These are phyloP conservation scores for Siniperca obscura DNA, from an alignment of 2,797 vertebrate species.

Conservation along the genomic window DNA sequence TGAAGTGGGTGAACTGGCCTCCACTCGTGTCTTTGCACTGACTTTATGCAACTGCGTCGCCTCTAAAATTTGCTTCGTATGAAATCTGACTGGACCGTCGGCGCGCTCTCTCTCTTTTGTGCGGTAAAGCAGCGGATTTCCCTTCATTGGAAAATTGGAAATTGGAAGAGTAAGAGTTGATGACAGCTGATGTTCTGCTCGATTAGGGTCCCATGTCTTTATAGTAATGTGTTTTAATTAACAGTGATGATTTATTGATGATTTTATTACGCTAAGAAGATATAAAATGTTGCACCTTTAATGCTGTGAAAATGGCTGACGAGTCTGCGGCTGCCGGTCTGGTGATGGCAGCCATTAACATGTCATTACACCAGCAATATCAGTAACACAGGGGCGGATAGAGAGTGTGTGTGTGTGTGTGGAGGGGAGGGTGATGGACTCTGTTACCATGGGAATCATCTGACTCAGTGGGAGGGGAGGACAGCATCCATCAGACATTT, in stretches of 20 bases:
- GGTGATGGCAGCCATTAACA: slow-evolving; percentile 62
- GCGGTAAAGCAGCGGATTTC: too few relatives aligned
- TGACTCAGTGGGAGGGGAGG: slow-evolving; percentile 49
- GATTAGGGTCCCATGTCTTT: background rate
- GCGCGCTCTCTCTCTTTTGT: too few relatives aligned
- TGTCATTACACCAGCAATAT: slow-evolving; percentile 59
- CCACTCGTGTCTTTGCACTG: too few relatives aligned
- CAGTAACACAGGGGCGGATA: slow-evolving; percentile 33
- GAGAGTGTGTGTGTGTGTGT: slow-evolving; percentile 23
- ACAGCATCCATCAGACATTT: slow-evolving; percentile 60
- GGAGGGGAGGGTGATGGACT: slow-evolving; percentile 38
- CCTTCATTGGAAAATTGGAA: too few relatives aligned
- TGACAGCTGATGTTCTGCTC: background rate
- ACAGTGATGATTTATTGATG: background rate
- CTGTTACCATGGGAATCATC: slow-evolving; percentile 74
- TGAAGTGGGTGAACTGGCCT: background rate
- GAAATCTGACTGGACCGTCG: too few relatives aligned
- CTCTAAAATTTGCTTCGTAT: too few relatives aligned
- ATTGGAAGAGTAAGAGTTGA: background rate
- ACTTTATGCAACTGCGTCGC: too few relatives aligned
- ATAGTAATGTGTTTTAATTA: background rate
- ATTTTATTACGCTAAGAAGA: background rate
- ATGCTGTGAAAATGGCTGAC: slow-evolving; percentile 4
- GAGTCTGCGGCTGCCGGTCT: slow-evolving; percentile 33
- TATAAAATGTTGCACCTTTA: background rate